Base-by-base conservation (phyloP, 2,113 vertebrate species). In the Salvelinus sp. region DNA sequence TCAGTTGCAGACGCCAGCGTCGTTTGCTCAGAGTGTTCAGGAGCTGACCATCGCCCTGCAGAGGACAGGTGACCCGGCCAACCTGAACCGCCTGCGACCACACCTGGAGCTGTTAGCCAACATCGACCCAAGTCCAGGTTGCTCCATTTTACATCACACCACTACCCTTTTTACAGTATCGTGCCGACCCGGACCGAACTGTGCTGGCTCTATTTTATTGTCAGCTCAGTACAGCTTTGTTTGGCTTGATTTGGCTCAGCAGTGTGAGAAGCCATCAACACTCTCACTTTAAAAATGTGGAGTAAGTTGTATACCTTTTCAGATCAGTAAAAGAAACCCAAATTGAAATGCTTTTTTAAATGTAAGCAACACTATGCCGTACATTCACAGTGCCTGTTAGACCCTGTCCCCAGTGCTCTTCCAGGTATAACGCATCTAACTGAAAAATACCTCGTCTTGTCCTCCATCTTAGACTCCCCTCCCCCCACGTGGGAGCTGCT, bases 11-110 rank as follows among this genome's bases (percentile, higher is more conserved):
- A 99, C 98, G 70, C 98, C 98, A 62, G 98, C 97, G 57, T 99
- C 98, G 0, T 99, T 99, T 94, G 97, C 97, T 78, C 98, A 98
- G 91, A 99, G 98, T 82, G 97, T 99, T 81, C 98, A 99, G 92
- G 98, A 99, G 88, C 89, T 99, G 91, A 99, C 97, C n/a, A 99
- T 99, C 88, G 98, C 98, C 72, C 95, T 99, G 73, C 98, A 99
- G 90, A 93, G 98, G 78, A 99, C 98, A 69, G 97, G 98, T 85
- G 98, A 99, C 82, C 98, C 98, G 72, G 98, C 98, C 28, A 98
- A 99, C 88, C 95, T 99, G 84, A 99, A 98, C 88, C 93, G 96
- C 68, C 94, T 99, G 78, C 92, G 98, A 85, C 97, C 97, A 70
- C 98, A 99, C 86, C 91, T 99, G 68, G 98, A 99, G 83, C 93